Base-by-base conservation (phyloP, 2,797 vertebrate genomes). In the Orientallactaga sibirica region DNA sequence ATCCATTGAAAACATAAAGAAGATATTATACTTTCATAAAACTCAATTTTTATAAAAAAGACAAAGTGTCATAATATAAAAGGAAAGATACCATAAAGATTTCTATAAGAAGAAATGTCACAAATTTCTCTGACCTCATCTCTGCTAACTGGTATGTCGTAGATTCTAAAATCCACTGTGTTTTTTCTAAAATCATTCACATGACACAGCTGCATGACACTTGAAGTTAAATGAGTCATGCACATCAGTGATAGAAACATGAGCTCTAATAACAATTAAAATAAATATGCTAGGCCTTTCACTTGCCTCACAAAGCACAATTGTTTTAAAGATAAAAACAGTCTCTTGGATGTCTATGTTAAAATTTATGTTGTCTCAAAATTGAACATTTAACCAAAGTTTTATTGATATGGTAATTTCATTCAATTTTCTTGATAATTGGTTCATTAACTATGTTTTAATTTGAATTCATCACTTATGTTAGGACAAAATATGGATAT, bases 101-200 rank as follows among this genome's bases (percentile, higher is more conserved):
- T 90, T 92, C 24, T 76, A 33, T 93, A 89, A 58, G 52, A 91
- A 90, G 58, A 95, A 93, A 83, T 70, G 67, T 73, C 62, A 58
- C 48, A 93, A 43, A 7, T 88, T 81, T 78, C 73, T 86, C 29
- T 91, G 70, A 74, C 2, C n/a, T 85, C 43, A 16, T 58, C 29
- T 86, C 11, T 6, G 87, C 1, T 29, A 81, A 74, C 75, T n/a
- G 48, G 55, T 58, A 58, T 58, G 14, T 66, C 11, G 33, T 79
- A 27, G 71, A 68, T 62, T 93, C 64, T 76, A 82, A 94, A 92
- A 82, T 79, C 25, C 92, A 58, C 0, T 83, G 15, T 1, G 4
- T 74, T 75, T 7, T 74, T 92, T 81, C 77, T 61, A 20, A 15
- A 81, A 75, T 90, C 52, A 75, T 4, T 90, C 37, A 77, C 16